Evolutionary conservation across 2,113 vertebrate genomes (phyloP).

Genomic region (Poeciliopsis prolifica): DNA sequence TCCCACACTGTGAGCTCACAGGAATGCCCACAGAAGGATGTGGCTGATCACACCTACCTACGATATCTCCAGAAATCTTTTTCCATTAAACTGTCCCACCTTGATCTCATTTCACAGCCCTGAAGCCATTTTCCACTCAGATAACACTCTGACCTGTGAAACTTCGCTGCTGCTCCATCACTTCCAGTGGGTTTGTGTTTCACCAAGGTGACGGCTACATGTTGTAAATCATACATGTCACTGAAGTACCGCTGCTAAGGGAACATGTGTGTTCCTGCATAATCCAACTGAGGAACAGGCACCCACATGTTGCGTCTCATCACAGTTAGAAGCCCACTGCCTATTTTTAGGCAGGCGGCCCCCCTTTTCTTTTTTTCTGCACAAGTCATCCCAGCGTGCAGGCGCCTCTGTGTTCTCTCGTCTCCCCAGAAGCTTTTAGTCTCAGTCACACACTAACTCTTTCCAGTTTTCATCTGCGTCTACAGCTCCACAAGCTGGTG

Average conservation of each 20-base stretch:
- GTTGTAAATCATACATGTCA: constrained; percentile 41
- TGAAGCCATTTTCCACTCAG: constrained; percentile 42
- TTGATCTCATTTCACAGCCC: constrained; percentile 43
- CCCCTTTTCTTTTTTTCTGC: constrained; percentile 14
- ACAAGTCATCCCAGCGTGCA: constrained; percentile 31
- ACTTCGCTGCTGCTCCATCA: constrained; percentile 17
- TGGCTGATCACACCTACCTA: constrained; percentile 53
- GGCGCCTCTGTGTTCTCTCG: constrained; percentile 12
- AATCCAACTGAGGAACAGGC: constrained; percentile 26
- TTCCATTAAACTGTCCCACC: constrained; percentile 43
- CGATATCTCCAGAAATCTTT: constrained; percentile 35
- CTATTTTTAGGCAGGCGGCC: constrained; percentile 42
- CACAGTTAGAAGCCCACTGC: constrained; percentile 10
- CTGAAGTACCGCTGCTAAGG: constrained; percentile 1
- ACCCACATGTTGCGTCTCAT: constrained; percentile 48
- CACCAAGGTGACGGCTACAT: constrained; percentile 20
- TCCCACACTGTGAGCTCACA: constrained; percentile 57
- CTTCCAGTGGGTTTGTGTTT: constrained; percentile 30
- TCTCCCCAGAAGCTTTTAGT: constrained; percentile 44
- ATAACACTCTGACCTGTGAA: constrained; percentile 25
- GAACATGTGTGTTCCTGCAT: constrained; percentile 17
- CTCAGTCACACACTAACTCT: constrained; percentile 19
- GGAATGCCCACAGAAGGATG: constrained; percentile 33
- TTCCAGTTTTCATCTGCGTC: constrained; percentile 4
- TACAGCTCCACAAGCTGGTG: constrained; percentile 4